phyloP scores from a whole-genome alignment of 2,797 vertebrate species.

The Crocodylus rhombifer region DNA sequence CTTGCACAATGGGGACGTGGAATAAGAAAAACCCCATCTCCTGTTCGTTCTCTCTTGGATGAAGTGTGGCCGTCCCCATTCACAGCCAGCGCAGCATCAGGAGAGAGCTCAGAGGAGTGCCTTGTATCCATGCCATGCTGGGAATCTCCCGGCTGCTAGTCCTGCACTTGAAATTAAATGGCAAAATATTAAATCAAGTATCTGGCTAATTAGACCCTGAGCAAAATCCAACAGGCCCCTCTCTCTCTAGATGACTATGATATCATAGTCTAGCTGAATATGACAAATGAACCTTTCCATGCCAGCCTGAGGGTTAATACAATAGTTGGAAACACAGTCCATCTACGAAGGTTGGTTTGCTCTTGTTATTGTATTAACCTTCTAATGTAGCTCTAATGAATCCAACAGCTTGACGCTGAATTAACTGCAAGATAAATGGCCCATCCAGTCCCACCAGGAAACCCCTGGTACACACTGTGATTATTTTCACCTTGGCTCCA shows the following conservation, averaged over 20 bases:
- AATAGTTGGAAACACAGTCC: background rate
- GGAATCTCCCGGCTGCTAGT: background rate
- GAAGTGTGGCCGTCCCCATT: background rate
- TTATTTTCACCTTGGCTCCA: background rate
- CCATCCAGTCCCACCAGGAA: background rate
- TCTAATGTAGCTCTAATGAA: conserved; percentile 8
- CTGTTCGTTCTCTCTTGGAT: background rate
- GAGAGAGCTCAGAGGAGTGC: background rate
- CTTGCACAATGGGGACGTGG: background rate
- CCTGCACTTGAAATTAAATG: background rate
- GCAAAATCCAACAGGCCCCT: conserved; percentile 19
- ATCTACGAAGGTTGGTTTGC: conserved; percentile 16
- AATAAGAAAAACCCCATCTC: background rate
- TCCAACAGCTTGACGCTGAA: background rate
- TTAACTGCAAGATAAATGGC: background rate
- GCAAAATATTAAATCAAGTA: conserved; percentile 9
- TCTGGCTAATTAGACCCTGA: conserved; percentile 23
- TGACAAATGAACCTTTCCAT: conserved; percentile 31
- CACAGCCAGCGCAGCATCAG: background rate
- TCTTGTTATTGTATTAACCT: conserved; percentile 4
- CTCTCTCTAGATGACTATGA: background rate
- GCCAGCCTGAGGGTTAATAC: conserved; percentile 28
- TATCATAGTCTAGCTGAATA: background rate
- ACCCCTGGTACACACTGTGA: background rate
- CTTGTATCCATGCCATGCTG: fast-evolving